Evolutionary conservation across 2,888 invertebrate species (phyloP), one percentile per base, ranked within the genome.

Genomic region (Drosophila ustulata): DNA sequence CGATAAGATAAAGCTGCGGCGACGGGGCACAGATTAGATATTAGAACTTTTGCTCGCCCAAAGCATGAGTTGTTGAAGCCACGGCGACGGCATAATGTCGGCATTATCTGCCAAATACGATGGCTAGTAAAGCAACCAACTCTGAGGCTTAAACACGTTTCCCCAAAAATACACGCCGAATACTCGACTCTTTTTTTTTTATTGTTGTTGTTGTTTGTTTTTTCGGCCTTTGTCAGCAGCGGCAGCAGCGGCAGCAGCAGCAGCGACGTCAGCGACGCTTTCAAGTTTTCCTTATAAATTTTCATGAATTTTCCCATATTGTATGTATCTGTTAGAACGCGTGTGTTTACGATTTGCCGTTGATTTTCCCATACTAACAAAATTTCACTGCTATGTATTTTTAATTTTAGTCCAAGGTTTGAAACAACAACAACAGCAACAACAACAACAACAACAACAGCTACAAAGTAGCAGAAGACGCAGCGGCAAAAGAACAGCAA

Each of bases 381-480:
- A 82, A 89, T 86, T 18, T 18, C 69, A 69, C 66, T 80, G 73
- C 76, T 83, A 56, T 88, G 63, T 83, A 83, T 83, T 86, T 83
- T 90, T 90, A 84, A 91, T 90, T 90, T 91, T 90, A 91, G 90
- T 91, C 90, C 91, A 90, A 91, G 90, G 90, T 91, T 91, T 91
- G 74, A 90, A 87, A 81, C 89, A 82, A 82, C 76, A 74, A 79
- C 71, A 61, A 56, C 69, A 57, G 53, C 26, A 59, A 37, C 26
- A 66, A 81, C 89, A 82, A 82, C 76, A 74, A 79, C 71, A 61
- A 56, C 69, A 57, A 57, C 26, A 59, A 37, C 26, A 66, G 25
- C 9, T 47, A 30, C 34, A 13, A 46, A 65, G 18, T 28, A 43
- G 45, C 32, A 11, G 43, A 23, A 45, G 32, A 23, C 32, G n/a